Percentiles rank a stretch among this genome's conserved stretches.
phyloP scores from a whole-genome alignment of 2,888 invertebrate species.

The Drosophila flavopinicola region DNA sequence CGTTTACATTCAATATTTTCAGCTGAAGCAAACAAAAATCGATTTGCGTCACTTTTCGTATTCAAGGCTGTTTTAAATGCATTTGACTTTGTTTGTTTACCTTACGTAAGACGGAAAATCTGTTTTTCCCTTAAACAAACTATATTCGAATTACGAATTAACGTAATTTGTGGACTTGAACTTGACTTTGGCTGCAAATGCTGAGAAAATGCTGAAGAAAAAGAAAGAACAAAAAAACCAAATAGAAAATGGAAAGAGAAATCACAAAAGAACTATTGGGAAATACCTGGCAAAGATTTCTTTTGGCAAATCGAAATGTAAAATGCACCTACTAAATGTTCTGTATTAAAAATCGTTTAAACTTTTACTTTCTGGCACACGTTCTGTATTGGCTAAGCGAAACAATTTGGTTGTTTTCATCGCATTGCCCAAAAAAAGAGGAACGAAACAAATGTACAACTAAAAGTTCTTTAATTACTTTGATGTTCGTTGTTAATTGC shows the following conservation, averaged over 20 bases:
- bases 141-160: conserved; percentile 16
- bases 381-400: conserved; percentile 17
- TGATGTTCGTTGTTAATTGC: conserved; percentile 39
- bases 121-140: conserved; percentile 55
- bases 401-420: conserved; percentile 29
- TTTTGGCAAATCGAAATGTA: conserved; percentile 61
- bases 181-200: conserved; percentile 59
- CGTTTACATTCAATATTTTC: conserved; percentile 5
- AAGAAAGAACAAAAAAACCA: conserved; percentile 6
- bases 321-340: conserved; percentile 44
- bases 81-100: conserved; percentile 71
- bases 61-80: conserved; percentile 57
- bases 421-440: not conserved
- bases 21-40: conserved; percentile 4
- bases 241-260: not conserved
- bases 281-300: conserved; percentile 74
- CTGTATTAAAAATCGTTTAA: conserved; percentile 31
- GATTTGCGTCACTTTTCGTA: conserved; percentile 18
- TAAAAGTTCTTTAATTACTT: conserved; percentile 41
- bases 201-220: conserved; percentile 8
- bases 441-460: conserved; percentile 14
- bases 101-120: conserved; percentile 45
- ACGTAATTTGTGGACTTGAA: conserved; percentile 62
- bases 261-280: conserved; percentile 47
- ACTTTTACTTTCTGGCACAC: conserved; percentile 77